Conservation (phyloP, 2,888 invertebrate species). For the Rhingia campestris region DNA sequence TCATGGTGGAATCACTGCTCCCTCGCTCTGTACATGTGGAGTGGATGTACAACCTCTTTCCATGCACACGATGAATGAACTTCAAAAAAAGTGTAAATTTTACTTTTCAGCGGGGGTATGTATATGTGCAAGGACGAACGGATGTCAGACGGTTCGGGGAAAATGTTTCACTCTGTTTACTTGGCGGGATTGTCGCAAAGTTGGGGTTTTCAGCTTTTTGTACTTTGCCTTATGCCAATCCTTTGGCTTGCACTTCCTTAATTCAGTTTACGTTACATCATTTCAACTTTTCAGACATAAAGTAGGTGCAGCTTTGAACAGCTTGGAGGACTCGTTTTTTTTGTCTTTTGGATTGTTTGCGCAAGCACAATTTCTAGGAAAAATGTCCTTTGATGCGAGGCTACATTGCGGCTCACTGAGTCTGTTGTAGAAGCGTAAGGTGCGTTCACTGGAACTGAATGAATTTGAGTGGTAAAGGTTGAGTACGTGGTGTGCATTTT, state of each 20-base stretch:
- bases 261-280: conserved; percentile 57
- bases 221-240: conserved; percentile 14
- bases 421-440: neutral
- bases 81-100: conserved; percentile 45
- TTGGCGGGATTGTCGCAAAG: conserved; percentile 47
- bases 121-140: conserved; percentile 34
- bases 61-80: conserved; percentile 38
- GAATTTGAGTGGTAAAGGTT: neutral
- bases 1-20: neutral
- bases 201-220: conserved; percentile 10
- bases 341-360: neutral
- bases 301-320: conserved; percentile 30
- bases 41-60: neutral
- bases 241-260: conserved; percentile 54
- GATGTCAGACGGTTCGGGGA: conserved; percentile 9
- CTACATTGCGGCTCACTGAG: conserved; percentile 3
- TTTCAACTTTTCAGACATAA: conserved; percentile 35
- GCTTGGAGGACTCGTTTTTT: neutral
- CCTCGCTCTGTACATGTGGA: neutral
- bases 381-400: neutral
- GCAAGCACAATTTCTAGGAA: neutral
- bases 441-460: neutral
- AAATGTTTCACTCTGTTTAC: conserved; percentile 33
- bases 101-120: conserved; percentile 31
- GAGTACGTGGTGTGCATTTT: neutral